phyloP scores from a whole-genome alignment of 2,888 invertebrate genomes.

The Bombylius major region DNA sequence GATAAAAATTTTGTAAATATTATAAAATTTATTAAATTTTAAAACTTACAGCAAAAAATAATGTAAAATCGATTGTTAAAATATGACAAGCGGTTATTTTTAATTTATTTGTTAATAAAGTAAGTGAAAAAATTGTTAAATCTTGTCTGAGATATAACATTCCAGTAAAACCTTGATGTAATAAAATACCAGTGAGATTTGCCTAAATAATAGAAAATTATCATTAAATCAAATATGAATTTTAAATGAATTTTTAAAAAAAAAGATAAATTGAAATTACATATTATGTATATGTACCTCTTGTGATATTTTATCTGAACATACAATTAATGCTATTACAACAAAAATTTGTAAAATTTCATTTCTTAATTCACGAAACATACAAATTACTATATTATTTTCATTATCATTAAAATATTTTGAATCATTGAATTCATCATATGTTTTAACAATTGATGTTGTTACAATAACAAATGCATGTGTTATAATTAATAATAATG shows the following conservation, averaged over 20 bases:
- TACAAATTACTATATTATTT: background rate
- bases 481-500: background rate
- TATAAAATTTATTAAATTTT: too few relatives aligned
- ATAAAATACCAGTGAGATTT: background rate
- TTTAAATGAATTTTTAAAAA: background rate
- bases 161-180: background rate
- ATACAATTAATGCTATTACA: background rate
- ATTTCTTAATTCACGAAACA: slow-evolving; percentile 1
- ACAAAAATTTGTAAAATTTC: slow-evolving; percentile 1
- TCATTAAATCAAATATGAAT: background rate
- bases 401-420: background rate
- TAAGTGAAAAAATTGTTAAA: background rate
- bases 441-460: background rate
- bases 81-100: background rate
- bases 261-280: background rate
- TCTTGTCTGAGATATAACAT: background rate
- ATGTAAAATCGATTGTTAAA: background rate
- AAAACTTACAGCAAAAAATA: slow-evolving; percentile 1
- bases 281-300: background rate
- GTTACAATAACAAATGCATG: slow-evolving; percentile 1
- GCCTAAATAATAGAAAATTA: background rate
- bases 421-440: background rate
- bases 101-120: background rate
- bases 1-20: too few relatives aligned
- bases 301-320: background rate